These are phyloP conservation scores for Lasioglossum zephyrum DNA, from an alignment of 2,888 invertebrate species.

Conservation along the genomic window DNA sequence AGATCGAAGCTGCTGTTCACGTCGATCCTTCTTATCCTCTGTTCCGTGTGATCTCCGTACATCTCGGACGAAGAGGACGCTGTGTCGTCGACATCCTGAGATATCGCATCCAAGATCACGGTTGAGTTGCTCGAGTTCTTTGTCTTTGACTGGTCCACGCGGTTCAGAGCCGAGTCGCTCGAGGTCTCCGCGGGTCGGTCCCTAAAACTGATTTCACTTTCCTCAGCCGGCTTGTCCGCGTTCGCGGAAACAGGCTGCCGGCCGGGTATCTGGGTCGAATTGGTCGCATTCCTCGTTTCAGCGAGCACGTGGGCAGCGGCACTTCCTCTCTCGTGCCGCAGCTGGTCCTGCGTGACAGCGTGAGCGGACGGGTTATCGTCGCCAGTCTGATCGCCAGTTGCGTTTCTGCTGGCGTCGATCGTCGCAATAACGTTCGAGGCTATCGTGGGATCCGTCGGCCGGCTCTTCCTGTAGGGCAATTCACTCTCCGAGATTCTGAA, in stretches of 20 bases:
- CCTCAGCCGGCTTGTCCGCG: slow-evolving; percentile 25
- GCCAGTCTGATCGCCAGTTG: slow-evolving; percentile 46
- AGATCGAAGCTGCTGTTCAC: not conserved
- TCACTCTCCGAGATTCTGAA: slow-evolving; percentile 71
- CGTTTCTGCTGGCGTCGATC: slow-evolving; percentile 43
- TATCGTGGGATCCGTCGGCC: slow-evolving; percentile 75
- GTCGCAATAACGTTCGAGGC: slow-evolving; percentile 74
- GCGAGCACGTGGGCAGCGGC: slow-evolving; percentile 65
- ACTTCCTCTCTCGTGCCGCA: slow-evolving; percentile 65
- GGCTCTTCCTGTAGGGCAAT: slow-evolving; percentile 73
- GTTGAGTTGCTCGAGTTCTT: not conserved
- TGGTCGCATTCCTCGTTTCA: slow-evolving; percentile 67
- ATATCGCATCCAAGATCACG: not conserved
- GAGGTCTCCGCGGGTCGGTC: slow-evolving; percentile 15
- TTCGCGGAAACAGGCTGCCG: slow-evolving; percentile 58
- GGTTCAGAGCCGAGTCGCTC: not conserved
- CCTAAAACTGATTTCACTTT: slow-evolving; percentile 53
- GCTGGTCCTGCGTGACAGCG: slow-evolving; percentile 60
- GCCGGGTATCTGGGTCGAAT: slow-evolving; percentile 72
- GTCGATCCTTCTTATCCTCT: slow-evolving; percentile 33
- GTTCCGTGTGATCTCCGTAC: slow-evolving; percentile 41
- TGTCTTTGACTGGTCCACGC: not conserved
- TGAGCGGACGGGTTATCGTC: slow-evolving; percentile 74
- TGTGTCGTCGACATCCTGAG: not conserved
- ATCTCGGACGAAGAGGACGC: slow-evolving; percentile 13